Evolutionary conservation across 2,888 invertebrate species (phyloP).

Genomic region (Drepana falcataria): DNA sequence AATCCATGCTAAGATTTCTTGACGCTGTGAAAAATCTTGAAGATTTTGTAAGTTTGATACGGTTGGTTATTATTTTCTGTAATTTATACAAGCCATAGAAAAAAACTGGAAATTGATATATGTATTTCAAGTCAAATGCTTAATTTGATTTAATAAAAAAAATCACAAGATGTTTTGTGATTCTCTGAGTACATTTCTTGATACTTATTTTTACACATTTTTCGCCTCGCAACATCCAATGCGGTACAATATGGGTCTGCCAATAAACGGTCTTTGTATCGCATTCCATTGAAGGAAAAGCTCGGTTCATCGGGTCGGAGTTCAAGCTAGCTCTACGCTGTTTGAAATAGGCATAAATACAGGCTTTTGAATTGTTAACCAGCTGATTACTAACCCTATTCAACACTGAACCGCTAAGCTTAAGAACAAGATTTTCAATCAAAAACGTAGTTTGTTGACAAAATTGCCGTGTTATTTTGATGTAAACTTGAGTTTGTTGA

Average conservation of each 20-base stretch:
- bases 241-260: neutral
- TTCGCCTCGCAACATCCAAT: neutral
- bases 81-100: neutral
- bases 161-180: neutral
- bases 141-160: too few relatives aligned
- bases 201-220: neutral
- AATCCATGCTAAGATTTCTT: slow-evolving; percentile 12
- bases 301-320: neutral
- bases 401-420: neutral
- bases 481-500: neutral
- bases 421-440: neutral
- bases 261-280: neutral
- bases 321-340: neutral
- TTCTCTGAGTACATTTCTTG: neutral
- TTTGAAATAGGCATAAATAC: neutral
- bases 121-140: too few relatives aligned
- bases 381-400: neutral
- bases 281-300: neutral
- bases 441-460: neutral
- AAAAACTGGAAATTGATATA: too few relatives aligned
- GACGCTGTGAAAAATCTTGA: slow-evolving; percentile 8
- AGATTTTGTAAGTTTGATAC: neutral
- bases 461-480: neutral
- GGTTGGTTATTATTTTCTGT: neutral
- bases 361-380: neutral